A percentile compares a stretch with the other conserved stretches of the same genome.
phyloP scores from a whole-genome alignment of 2,888 invertebrate genomes.

The Drosophila monieri region DNA sequence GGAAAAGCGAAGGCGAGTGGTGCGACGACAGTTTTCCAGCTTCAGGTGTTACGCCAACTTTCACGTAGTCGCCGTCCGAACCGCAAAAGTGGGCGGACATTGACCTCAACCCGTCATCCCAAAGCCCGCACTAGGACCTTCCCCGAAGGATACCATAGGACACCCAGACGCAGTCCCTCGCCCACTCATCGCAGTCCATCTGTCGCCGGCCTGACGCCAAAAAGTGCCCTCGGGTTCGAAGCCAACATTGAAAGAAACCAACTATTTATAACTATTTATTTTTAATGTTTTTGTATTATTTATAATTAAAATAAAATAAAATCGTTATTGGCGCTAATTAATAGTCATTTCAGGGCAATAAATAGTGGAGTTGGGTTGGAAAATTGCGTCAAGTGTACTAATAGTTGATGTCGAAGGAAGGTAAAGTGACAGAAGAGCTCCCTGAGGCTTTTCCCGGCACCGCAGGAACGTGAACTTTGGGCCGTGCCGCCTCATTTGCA shows the following conservation, averaged over 20 bases:
- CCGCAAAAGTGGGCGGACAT: slow-evolving; percentile 27
- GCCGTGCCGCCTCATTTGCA: slow-evolving; percentile 44
- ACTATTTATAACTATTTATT: too few relatives aligned
- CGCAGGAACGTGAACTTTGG: slow-evolving; percentile 42
- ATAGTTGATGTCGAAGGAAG: slow-evolving; percentile 6
- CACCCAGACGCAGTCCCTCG: slow-evolving; percentile 47
- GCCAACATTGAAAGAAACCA: neutral
- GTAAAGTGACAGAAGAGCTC: slow-evolving; percentile 21
- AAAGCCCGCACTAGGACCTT: neutral
- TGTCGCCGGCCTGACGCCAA: slow-evolving; percentile 22
- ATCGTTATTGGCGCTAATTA: neutral
- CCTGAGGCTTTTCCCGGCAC: slow-evolving; percentile 27
- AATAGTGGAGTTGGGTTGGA: neutral
- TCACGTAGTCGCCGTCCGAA: slow-evolving; percentile 18
- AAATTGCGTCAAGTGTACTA: slow-evolving; percentile 1
- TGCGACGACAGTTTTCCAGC: slow-evolving; percentile 5
- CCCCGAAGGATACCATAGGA: neutral
- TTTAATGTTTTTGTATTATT: too few relatives aligned
- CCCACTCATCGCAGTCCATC: slow-evolving; percentile 23
- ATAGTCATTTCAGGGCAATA: too few relatives aligned
- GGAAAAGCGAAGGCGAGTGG: slow-evolving; percentile 44
- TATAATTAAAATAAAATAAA: too few relatives aligned
- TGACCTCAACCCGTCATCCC: slow-evolving; percentile 17
- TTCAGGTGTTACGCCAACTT: slow-evolving; percentile 25
- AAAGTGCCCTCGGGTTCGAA: slow-evolving; percentile 23